Evolutionary conservation across 23 tunicate species (phyloP).

Genomic region (Corella eumyota): DNA sequence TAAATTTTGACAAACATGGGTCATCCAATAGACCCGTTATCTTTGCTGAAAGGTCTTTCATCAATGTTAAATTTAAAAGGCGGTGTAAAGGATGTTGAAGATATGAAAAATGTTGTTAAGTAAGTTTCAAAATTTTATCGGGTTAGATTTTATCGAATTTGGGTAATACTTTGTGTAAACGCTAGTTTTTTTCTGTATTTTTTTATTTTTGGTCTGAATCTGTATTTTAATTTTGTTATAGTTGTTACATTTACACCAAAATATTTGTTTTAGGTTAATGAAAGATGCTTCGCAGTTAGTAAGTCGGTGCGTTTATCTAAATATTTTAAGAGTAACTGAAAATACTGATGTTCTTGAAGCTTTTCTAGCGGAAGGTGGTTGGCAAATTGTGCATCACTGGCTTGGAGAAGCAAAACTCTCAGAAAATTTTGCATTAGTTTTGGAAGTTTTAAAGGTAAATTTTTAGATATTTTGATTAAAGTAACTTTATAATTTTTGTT

Average conservation of each 20-base stretch:
- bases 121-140: slow-evolving; percentile 2
- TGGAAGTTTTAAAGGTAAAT: slow-evolving; percentile 73
- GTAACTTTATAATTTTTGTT: neutral
- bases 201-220: neutral
- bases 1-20: slow-evolving; percentile 10
- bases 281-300: slow-evolving; percentile 42
- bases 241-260: neutral
- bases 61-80: slow-evolving; percentile 46
- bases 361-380: slow-evolving; percentile 70
- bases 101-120: slow-evolving; percentile 37
- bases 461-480: neutral
- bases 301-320: slow-evolving; percentile 78
- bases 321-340: slow-evolving; percentile 54
- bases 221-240: neutral
- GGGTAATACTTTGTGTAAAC: neutral
- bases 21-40: slow-evolving; percentile 31
- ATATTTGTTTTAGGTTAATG: slow-evolving; percentile 32
- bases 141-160: neutral
- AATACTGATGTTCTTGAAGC: slow-evolving; percentile 25
- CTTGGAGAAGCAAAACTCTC: slow-evolving; percentile 63
- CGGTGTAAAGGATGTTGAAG: slow-evolving; percentile 31
- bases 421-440: slow-evolving; percentile 44
- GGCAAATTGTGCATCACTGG: slow-evolving; percentile 66
- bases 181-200: neutral
- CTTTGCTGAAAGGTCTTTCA: slow-evolving; percentile 46